Percentiles rank a stretch among this genome's conserved stretches.
Evolutionary conservation across 1,140 invertebrate genomes (phyloP).

Genomic region (Parapsyche elsis): DNA sequence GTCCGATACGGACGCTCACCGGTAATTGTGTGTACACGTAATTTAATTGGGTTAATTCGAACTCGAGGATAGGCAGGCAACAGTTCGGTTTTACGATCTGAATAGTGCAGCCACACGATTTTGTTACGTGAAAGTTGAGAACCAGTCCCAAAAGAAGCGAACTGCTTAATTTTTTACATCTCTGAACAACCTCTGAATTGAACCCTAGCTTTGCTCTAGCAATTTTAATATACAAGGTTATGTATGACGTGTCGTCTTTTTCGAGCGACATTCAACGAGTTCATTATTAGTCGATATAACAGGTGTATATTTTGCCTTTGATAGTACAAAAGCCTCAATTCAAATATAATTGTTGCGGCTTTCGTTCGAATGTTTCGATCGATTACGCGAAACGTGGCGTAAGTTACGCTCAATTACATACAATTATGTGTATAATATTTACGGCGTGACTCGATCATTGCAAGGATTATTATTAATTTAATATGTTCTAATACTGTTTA

Average conservation of each 20-base stretch:
- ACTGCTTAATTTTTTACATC: too few relatives aligned
- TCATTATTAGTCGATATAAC: too few relatives aligned
- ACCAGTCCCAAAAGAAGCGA: neutral
- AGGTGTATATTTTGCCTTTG: too few relatives aligned
- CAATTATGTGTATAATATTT: neutral
- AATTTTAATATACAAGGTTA: too few relatives aligned
- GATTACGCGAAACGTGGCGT: neutral
- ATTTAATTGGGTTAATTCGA: slow-evolving; percentile 32
- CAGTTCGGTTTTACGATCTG: slow-evolving; percentile 5
- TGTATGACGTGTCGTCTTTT: too few relatives aligned
- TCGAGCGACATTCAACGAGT: too few relatives aligned
- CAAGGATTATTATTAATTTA: neutral
- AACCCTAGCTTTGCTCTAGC: too few relatives aligned
- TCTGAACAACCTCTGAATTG: too few relatives aligned
- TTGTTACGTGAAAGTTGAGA: neutral
- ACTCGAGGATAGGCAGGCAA: neutral
- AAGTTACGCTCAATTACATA: neutral
- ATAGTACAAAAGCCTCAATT: too few relatives aligned
- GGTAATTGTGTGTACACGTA: slow-evolving; percentile 1
- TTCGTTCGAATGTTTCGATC: neutral
- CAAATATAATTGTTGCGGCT: too few relatives aligned
- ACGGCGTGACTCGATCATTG: neutral
- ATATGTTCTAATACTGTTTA: neutral
- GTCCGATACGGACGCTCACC: neutral
- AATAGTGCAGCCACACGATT: slow-evolving; percentile 7